Evolutionary conservation across 2,888 invertebrate species (phyloP).

Genomic region (Dichetophora obliterata): DNA sequence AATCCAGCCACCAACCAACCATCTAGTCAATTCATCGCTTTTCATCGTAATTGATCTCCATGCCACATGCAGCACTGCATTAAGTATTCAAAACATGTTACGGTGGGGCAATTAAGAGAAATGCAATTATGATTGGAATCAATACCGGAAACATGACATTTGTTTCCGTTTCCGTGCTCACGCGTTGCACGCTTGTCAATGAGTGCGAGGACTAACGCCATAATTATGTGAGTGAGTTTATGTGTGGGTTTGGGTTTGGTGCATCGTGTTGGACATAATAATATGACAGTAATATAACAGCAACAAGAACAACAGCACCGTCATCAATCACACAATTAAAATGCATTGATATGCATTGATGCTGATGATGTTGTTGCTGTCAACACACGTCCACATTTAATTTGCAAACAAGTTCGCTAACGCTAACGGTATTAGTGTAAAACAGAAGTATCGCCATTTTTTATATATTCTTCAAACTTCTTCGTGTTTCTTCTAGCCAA

Average conservation of each 20-base stretch:
- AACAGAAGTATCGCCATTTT: background rate
- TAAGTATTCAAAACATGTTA: conserved; percentile 55
- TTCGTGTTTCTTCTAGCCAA: background rate
- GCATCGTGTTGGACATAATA: background rate
- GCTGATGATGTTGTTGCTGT: background rate
- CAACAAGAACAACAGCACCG: conserved; percentile 29
- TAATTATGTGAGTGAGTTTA: conserved; percentile 51
- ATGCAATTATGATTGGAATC: conserved; percentile 62
- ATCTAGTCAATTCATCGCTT: too few species aligned
- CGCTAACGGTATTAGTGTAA: background rate
- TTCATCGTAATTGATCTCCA: conserved; percentile 6
- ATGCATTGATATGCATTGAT: conserved; percentile 17
- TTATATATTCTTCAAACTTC: too few species aligned
- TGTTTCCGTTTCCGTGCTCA: conserved; percentile 26
- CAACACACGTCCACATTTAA: background rate
- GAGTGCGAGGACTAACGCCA: conserved; percentile 57
- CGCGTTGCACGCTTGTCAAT: conserved; percentile 53
- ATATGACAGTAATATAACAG: conserved; percentile 2
- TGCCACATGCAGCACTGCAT: conserved; percentile 43
- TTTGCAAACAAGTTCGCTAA: background rate
- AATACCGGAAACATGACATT: conserved; percentile 54
- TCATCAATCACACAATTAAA: conserved; percentile 51
- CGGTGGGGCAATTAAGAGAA: conserved; percentile 59
- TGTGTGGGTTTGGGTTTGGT: background rate
- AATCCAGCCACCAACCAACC: too few species aligned